phyloP scores from a whole-genome alignment of 2,113 vertebrate genomes.

The Numenius arquata region DNA sequence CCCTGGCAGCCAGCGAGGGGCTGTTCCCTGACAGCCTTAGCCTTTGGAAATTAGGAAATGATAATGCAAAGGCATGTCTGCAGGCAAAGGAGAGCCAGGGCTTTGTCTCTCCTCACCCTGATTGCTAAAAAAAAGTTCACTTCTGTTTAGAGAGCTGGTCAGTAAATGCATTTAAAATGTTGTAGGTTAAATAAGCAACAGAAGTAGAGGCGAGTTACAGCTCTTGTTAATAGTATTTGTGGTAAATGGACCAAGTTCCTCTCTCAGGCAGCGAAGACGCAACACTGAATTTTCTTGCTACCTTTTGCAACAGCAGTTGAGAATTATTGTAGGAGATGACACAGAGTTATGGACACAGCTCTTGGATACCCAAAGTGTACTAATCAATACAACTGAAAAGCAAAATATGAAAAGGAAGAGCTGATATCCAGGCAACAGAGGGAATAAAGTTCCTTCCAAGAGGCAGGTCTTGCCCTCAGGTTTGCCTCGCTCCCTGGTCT shows the following conservation, averaged over 20 bases:
- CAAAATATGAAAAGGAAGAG: neutral
- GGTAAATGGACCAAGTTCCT: neutral
- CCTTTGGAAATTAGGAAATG: neutral
- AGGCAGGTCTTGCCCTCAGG: neutral
- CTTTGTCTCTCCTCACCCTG: neutral
- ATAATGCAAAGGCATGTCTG: neutral
- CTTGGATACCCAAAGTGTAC: neutral
- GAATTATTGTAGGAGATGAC: neutral
- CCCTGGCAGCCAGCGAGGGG: neutral
- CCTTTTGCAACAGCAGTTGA: neutral
- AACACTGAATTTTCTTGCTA: neutral
- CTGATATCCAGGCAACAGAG: neutral
- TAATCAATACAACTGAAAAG: neutral
- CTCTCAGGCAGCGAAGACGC: neutral
- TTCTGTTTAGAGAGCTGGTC: neutral
- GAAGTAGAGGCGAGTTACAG: neutral
- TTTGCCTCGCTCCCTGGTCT: neutral
- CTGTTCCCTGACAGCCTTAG: neutral
- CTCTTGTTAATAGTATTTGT: neutral
- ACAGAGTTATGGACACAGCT: neutral
- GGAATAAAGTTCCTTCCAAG: neutral
- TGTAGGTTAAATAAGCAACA: neutral
- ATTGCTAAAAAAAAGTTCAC: neutral
- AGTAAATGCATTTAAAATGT: neutral
- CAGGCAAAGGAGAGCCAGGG: neutral